phyloP scores from a whole-genome alignment of 2,797 vertebrate genomes.

The Sylvia borin region DNA sequence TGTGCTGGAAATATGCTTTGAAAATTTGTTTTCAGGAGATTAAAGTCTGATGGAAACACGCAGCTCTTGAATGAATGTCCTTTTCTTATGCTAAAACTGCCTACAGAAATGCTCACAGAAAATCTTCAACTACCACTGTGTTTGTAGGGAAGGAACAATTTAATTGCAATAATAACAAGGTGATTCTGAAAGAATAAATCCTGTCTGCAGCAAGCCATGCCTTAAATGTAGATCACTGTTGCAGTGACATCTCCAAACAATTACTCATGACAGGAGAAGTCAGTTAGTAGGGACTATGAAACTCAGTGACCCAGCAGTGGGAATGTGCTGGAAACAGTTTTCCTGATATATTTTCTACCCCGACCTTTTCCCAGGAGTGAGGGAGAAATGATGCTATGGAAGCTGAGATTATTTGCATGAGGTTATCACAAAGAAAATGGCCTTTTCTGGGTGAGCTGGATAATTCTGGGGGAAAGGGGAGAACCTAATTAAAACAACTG shows the following conservation, averaged over 20 bases:
- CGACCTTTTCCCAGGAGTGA: not conserved
- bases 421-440: not conserved
- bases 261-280: not conserved
- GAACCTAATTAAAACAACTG: not conserved
- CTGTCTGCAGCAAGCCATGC: not conserved
- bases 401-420: not conserved
- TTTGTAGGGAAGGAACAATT: conserved; percentile 29
- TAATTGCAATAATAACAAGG: conserved; percentile 40
- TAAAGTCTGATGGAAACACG: not conserved
- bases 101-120: not conserved
- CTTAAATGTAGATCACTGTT: not conserved
- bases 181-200: conserved; percentile 27
- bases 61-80: not conserved
- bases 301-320: not conserved
- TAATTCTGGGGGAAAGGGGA: not conserved
- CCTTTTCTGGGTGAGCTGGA: not conserved
- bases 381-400: not conserved
- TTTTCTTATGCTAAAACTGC: conserved; percentile 4
- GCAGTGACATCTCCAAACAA: not conserved
- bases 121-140: not conserved
- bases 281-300: not conserved
- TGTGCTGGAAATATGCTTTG: not conserved
- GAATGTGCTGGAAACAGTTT: not conserved
- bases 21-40: conserved; percentile 26
- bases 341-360: not conserved